Conservation (phyloP, 2,888 invertebrate species). For the Hesperia comma region DNA sequence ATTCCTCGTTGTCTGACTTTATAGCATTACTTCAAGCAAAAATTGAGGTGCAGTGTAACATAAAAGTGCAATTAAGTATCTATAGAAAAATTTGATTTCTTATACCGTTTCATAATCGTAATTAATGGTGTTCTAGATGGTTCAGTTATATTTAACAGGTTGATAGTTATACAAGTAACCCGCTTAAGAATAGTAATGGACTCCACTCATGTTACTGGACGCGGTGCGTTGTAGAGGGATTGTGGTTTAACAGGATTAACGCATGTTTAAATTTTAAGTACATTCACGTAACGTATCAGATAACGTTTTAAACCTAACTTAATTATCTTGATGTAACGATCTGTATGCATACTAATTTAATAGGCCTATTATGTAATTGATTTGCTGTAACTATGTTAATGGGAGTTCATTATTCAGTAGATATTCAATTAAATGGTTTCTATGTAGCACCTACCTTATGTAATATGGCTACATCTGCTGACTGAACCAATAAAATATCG, state of each 20-base stretch:
- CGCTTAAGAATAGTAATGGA: background rate
- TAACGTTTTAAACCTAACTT: background rate
- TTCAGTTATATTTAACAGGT: background rate
- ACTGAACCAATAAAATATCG: background rate
- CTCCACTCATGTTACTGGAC: conserved; percentile 6
- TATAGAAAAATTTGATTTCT: no score
- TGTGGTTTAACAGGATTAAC: conserved; percentile 8
- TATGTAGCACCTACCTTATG: no score
- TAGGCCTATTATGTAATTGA: no score
- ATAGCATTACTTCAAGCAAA: no score
- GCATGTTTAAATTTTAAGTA: conserved; percentile 5
- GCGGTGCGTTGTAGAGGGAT: background rate
- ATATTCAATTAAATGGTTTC: no score
- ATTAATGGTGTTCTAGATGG: background rate
- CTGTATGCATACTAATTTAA: background rate
- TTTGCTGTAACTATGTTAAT: no score
- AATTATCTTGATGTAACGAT: background rate
- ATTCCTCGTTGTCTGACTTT: no score
- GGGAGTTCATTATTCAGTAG: no score
- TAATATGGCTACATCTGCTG: background rate
- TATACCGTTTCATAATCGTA: background rate
- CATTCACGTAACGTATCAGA: background rate
- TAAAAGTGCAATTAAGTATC: no score
- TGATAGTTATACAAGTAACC: conserved; percentile 9
- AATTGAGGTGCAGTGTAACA: no score